Evolutionary conservation across 2,888 invertebrate genomes (phyloP).

Genomic region (Melangyna quadrimaculata): DNA sequence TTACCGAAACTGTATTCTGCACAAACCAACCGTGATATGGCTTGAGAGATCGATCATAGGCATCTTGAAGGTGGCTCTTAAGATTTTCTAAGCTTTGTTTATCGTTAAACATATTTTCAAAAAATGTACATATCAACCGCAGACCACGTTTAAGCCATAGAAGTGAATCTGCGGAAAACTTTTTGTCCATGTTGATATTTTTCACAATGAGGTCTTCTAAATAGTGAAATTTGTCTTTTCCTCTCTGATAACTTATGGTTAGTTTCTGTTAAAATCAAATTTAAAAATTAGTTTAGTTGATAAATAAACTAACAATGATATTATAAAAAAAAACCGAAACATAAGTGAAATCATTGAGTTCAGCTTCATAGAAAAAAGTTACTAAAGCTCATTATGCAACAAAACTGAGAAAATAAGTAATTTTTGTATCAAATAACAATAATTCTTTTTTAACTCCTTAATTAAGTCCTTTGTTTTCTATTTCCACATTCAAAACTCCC

Average conservation of each 20-base stretch:
- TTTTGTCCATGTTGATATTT: slow-evolving; percentile 83
- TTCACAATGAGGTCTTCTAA: slow-evolving; percentile 86
- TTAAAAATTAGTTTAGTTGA: not conserved
- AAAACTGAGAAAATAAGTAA: too few relatives aligned
- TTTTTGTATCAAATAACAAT: too few relatives aligned
- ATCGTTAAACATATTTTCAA: slow-evolving; percentile 79
- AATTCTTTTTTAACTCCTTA: too few relatives aligned
- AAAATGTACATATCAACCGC: slow-evolving; percentile 79
- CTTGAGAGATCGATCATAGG: slow-evolving; percentile 88
- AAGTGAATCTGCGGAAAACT: slow-evolving; percentile 84
- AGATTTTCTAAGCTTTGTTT: slow-evolving; percentile 82
- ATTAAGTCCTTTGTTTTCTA: too few relatives aligned
- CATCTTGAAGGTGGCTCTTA: slow-evolving; percentile 84
- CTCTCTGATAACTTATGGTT: slow-evolving; percentile 82
- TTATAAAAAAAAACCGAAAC: not conserved
- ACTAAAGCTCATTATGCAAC: too few relatives aligned
- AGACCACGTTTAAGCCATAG: slow-evolving; percentile 86
- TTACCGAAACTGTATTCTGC: slow-evolving; percentile 87
- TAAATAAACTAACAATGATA: not conserved
- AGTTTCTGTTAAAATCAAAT: slow-evolving; percentile 83
- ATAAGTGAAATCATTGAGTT: too few relatives aligned
- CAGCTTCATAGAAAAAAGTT: too few relatives aligned
- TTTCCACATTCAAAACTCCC: too few relatives aligned
- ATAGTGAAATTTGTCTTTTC: slow-evolving; percentile 83
- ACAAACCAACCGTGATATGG: slow-evolving; percentile 89